A percentile compares a stretch with the other conserved stretches of the same genome.
Evolutionary conservation across 2,797 vertebrate genomes (phyloP).

Genomic region (Octomys mimax): DNA sequence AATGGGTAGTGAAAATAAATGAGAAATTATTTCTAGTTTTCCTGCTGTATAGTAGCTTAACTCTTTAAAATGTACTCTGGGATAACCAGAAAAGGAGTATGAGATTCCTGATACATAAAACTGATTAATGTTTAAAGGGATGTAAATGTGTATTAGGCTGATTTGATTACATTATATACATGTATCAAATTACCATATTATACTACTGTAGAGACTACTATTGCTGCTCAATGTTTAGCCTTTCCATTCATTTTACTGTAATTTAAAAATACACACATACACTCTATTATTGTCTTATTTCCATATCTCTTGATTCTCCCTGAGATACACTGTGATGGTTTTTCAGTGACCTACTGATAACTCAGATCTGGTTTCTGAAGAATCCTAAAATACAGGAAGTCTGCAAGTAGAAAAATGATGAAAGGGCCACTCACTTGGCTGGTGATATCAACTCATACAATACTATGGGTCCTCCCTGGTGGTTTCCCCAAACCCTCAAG

Average conservation of each 20-base stretch:
- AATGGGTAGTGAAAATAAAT: neutral
- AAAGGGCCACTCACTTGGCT: neutral
- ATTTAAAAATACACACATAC: neutral
- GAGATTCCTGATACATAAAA: neutral
- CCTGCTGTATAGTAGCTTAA: neutral
- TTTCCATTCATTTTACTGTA: neutral
- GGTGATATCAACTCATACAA: neutral
- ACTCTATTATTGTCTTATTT: neutral
- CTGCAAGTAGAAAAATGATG: neutral
- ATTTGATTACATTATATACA: neutral
- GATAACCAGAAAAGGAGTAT: neutral
- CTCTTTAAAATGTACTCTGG: neutral
- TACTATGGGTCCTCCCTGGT: neutral
- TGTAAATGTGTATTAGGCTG: neutral
- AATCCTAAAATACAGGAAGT: neutral
- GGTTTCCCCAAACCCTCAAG: neutral
- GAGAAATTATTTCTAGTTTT: neutral
- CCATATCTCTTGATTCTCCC: neutral
- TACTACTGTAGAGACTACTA: no score
- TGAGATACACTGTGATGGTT: neutral
- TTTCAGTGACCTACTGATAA: neutral
- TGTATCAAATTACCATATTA: neutral
- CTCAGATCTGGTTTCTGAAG: neutral
- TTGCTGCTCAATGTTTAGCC: neutral
- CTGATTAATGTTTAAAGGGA: neutral